phyloP scores from a whole-genome alignment of 2,888 invertebrate genomes.

The Watsonalla cultraria region DNA sequence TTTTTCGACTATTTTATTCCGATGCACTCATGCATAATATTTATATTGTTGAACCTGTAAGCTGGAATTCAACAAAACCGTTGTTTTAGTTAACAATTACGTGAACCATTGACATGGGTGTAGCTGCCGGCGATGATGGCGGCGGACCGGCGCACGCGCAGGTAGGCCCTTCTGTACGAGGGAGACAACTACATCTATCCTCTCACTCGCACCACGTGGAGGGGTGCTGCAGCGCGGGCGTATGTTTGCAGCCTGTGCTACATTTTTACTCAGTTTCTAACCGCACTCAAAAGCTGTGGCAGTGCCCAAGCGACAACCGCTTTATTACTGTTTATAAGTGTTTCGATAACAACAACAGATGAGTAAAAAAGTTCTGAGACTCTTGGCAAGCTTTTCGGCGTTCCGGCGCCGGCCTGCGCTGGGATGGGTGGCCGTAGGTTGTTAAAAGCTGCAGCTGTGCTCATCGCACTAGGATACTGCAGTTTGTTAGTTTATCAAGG shows the following conservation, averaged over 20 bases:
- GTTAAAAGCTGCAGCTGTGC: conserved; percentile 71
- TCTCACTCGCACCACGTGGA: conserved; percentile 65
- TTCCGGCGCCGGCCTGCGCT: conserved; percentile 58
- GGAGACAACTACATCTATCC: conserved; percentile 23
- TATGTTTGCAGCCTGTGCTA: conserved; percentile 71
- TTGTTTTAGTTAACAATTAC: conserved; percentile 58
- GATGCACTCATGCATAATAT: conserved; percentile 1
- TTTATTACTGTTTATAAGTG: conserved; percentile 48
- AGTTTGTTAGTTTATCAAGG: conserved; percentile 81
- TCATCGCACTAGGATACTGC: conserved; percentile 78
- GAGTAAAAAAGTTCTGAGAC: conserved; percentile 61
- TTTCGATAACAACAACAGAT: conserved; percentile 67
- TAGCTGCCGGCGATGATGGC: conserved; percentile 60
- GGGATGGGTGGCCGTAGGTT: conserved; percentile 70
- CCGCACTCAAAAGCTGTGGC: conserved; percentile 53
- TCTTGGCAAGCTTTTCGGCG: conserved; percentile 51
- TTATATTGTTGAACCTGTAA: conserved; percentile 26
- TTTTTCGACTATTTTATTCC: too few relatives aligned
- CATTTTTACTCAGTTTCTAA: conserved; percentile 78
- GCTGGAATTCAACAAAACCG: conserved; percentile 27
- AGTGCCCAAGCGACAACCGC: conserved; percentile 29
- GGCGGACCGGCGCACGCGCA: conserved; percentile 69
- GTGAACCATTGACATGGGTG: conserved; percentile 71
- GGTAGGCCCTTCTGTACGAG: conserved; percentile 52
- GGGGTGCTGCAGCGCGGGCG: conserved; percentile 68